Evolutionary conservation across 2,888 invertebrate genomes (phyloP).

Genomic region (Anoplius nigerrimus): DNA sequence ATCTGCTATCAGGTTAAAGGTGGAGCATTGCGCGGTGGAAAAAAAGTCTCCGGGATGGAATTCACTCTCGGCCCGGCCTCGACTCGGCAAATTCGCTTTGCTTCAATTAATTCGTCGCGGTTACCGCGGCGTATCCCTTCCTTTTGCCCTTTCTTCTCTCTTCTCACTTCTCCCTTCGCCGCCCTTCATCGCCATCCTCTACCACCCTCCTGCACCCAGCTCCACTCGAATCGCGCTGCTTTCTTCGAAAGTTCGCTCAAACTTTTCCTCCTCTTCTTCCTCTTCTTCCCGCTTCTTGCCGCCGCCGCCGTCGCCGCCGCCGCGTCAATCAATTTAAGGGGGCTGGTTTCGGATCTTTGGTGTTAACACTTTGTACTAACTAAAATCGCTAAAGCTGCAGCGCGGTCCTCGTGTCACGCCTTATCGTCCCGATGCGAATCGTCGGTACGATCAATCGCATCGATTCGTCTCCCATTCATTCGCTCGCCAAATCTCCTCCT

Average conservation of each 20-base stretch:
- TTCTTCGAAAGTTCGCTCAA: neutral
- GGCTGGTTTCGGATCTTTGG: neutral
- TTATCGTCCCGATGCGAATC: neutral
- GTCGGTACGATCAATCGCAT: neutral
- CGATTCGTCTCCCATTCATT: neutral
- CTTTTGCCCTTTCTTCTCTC: neutral
- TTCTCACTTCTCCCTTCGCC: neutral
- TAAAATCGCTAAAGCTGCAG: constrained; percentile 11
- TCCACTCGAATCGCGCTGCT: neutral
- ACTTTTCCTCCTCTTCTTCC: constrained; percentile 16
- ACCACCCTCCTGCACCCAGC: neutral
- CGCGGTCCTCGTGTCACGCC: neutral
- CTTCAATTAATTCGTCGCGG: too few species aligned
- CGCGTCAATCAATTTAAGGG: neutral
- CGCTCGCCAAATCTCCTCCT: neutral
- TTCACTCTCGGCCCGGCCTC: too few species aligned
- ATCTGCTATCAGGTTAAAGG: too few species aligned
- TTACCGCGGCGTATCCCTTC: neutral
- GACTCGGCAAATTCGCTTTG: too few species aligned
- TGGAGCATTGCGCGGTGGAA: too few species aligned
- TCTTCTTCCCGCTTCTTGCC: neutral
- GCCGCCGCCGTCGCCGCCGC: neutral
- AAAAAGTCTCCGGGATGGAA: too few species aligned
- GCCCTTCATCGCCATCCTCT: neutral
- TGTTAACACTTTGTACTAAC: constrained; percentile 10